Evolutionary conservation across 2,113 vertebrate species (phyloP).

Genomic region (Phalacrocorax aristotelis): DNA sequence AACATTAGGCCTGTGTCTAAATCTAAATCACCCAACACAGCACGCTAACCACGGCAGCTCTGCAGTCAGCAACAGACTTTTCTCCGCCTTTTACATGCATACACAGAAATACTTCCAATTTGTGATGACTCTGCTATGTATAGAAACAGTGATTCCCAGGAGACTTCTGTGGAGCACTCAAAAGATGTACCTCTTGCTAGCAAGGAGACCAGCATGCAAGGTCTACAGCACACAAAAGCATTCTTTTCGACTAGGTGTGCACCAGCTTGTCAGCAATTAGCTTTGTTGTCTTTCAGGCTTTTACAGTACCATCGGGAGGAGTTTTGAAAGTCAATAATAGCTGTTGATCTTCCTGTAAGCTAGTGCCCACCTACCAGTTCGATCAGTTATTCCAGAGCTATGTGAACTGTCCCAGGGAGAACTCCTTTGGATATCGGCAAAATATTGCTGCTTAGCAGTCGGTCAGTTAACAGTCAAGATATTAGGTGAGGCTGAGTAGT

Average conservation of each 20-base stretch:
- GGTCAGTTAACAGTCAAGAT: background rate
- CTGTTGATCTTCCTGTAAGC: background rate
- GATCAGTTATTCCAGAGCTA: background rate
- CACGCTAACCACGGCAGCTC: accelerated
- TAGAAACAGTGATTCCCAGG: background rate
- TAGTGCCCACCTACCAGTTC: background rate
- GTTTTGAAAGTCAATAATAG: background rate
- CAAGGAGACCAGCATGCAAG: background rate
- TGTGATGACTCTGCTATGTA: background rate
- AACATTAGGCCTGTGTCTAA: background rate
- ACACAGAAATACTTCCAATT: background rate
- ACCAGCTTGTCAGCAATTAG: background rate
- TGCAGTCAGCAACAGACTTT: background rate
- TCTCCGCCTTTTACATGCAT: background rate
- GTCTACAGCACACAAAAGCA: background rate
- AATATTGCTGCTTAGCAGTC: background rate
- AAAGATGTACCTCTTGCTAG: background rate
- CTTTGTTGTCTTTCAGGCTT: background rate
- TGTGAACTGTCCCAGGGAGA: background rate
- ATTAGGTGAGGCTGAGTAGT: background rate
- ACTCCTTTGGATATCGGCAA: background rate
- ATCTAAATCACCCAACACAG: background rate
- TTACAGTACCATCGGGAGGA: background rate
- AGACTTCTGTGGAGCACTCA: background rate
- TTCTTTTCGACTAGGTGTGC: background rate